These are phyloP conservation scores for Buphagus erythrorhynchus DNA, from an alignment of 2,797 vertebrate species.

Conservation along the genomic window DNA sequence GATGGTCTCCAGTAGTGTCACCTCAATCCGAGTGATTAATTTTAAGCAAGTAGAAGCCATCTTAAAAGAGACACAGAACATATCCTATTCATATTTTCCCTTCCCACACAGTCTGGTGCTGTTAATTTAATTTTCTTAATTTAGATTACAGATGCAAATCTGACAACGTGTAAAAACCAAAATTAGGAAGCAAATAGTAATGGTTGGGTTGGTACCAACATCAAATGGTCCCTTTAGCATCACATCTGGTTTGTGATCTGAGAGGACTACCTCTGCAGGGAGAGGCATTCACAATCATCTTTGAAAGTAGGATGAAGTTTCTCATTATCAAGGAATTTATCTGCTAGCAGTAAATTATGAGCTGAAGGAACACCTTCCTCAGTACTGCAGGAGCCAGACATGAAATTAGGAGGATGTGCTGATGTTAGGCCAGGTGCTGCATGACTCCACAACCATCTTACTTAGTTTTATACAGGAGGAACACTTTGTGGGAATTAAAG, in stretches of 20 bases:
- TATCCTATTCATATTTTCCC: background rate
- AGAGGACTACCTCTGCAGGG: background rate
- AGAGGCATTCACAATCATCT: background rate
- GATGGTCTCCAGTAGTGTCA: background rate
- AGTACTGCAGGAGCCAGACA: conserved; percentile 3
- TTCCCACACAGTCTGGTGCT: background rate
- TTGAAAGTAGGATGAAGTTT: background rate
- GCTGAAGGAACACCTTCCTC: background rate
- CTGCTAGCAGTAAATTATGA: background rate
- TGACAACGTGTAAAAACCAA: background rate
- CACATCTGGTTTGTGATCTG: background rate
- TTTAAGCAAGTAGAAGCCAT: background rate
- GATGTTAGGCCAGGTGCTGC: background rate
- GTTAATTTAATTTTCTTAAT: conserved; percentile 18
- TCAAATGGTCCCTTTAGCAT: background rate
- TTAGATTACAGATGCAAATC: conserved; percentile 21
- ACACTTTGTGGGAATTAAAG: background rate
- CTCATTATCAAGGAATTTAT: background rate
- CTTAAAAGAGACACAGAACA: background rate
- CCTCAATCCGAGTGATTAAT: background rate
- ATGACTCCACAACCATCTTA: background rate
- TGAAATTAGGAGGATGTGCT: background rate
- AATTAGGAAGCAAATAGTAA: conserved; percentile 24
- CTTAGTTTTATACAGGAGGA: background rate
- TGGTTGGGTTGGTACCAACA: background rate